Evolutionary conservation across 2,888 invertebrate genomes (phyloP).

Genomic region (Ophion ellenae): DNA sequence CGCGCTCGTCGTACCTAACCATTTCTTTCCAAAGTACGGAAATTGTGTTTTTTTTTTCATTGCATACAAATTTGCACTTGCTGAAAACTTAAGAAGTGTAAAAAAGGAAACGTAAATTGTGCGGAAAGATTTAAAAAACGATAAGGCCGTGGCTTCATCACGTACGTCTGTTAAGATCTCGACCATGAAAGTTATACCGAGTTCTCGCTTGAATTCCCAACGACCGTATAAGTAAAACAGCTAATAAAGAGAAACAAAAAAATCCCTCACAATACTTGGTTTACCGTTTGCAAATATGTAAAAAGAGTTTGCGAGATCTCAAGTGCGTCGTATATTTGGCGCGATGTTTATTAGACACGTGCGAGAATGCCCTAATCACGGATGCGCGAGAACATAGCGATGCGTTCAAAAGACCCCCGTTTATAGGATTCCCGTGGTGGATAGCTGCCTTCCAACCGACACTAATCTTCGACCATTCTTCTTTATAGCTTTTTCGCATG

Average conservation of each 20-base stretch:
- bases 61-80: neutral
- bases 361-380: slow-evolving; percentile 35
- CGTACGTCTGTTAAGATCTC: slow-evolving; percentile 1
- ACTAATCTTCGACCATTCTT: slow-evolving; percentile 35
- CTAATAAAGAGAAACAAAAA: neutral
- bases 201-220: slow-evolving; percentile 20
- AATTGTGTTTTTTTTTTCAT: neutral
- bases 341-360: slow-evolving; percentile 46
- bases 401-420: neutral
- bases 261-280: neutral
- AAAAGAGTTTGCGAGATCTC: slow-evolving; percentile 21
- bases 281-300: slow-evolving; percentile 8
- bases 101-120: neutral
- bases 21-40: neutral
- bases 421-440: neutral
- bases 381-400: neutral
- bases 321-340: slow-evolving; percentile 35
- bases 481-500: slow-evolving; percentile 22
- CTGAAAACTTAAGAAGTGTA: neutral
- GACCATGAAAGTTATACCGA: slow-evolving; percentile 6
- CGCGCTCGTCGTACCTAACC: neutral
- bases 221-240: slow-evolving; percentile 33
- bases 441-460: slow-evolving; percentile 31
- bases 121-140: neutral
- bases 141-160: neutral